Conservation (phyloP, 2,888 invertebrate species). For the Pimpla rufipes region DNA sequence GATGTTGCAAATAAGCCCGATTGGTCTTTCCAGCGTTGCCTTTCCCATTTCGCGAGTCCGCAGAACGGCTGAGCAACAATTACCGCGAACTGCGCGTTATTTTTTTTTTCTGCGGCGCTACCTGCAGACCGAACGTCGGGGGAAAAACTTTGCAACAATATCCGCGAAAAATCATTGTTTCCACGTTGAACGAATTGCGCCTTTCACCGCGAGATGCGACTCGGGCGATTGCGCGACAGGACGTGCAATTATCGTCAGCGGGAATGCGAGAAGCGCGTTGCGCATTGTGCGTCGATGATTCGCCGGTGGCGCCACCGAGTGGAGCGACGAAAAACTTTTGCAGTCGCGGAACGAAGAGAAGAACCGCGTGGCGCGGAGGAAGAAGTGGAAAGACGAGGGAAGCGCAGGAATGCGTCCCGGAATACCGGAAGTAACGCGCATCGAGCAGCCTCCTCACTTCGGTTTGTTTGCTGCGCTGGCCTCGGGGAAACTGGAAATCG, state of each 20-base stretch:
- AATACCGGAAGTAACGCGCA: slow-evolving; percentile 48
- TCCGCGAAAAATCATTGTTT: background rate
- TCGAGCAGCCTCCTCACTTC: slow-evolving; percentile 34
- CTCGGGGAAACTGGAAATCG: slow-evolving; percentile 66
- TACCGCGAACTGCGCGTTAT: background rate
- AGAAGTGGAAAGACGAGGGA: slow-evolving; percentile 19
- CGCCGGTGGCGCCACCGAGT: slow-evolving; percentile 21
- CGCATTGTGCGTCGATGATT: slow-evolving; percentile 6
- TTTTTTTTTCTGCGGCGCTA: background rate
- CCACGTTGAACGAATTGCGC: background rate
- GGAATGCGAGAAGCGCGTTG: slow-evolving; percentile 11
- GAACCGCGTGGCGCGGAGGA: background rate
- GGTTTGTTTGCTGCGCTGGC: slow-evolving; percentile 50
- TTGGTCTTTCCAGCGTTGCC: too few relatives aligned
- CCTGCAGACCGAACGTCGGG: background rate
- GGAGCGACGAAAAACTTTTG: background rate
- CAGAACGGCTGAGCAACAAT: background rate
- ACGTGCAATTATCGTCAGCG: slow-evolving; percentile 20
- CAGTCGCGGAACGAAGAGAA: background rate
- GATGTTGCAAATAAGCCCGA: too few relatives aligned
- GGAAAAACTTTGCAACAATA: background rate
- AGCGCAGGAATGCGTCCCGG: slow-evolving; percentile 27
- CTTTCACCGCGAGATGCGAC: background rate
- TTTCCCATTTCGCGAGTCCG: too few relatives aligned
- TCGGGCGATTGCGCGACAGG: slow-evolving; percentile 13